Evolutionary conservation across 2,888 invertebrate genomes (phyloP).

Genomic region (Ectemnius continuus): DNA sequence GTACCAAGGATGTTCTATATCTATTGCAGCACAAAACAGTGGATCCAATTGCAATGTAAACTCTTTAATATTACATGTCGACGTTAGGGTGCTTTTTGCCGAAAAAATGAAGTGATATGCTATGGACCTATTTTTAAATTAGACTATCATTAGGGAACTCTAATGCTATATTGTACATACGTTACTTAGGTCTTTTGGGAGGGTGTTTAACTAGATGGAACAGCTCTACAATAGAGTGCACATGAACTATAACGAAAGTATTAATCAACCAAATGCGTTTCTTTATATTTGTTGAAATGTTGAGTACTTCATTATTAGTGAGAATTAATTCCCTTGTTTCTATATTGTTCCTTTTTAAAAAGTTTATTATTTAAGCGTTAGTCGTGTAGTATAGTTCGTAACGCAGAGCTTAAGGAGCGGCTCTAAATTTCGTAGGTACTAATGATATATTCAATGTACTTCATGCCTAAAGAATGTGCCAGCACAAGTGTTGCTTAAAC

Average conservation of each 20-base stretch:
- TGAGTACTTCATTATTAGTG: neutral
- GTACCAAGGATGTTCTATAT: constrained; percentile 4
- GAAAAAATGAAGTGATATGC: constrained; percentile 49
- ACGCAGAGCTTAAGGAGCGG: no score
- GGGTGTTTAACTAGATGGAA: constrained; percentile 38
- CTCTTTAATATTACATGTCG: constrained; percentile 38
- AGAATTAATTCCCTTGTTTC: constrained; percentile 9
- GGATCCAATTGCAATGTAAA: constrained; percentile 15
- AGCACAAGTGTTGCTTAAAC: no score
- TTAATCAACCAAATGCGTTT: constrained; percentile 8
- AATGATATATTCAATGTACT: no score
- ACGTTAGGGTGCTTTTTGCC: constrained; percentile 52
- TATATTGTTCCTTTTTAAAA: constrained; percentile 5
- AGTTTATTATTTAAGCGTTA: no score
- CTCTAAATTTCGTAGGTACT: no score
- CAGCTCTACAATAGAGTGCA: constrained; percentile 40
- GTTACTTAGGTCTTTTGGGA: constrained; percentile 38
- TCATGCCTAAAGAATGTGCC: no score
- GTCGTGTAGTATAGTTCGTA: no score
- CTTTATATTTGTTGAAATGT: constrained; percentile 11
- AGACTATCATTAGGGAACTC: constrained; percentile 42
- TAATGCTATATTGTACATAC: constrained; percentile 55
- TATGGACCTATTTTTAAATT: constrained; percentile 57
- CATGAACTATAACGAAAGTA: constrained; percentile 21
- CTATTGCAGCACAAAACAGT: constrained; percentile 9